Conservation (phyloP, 2,888 invertebrate genomes). For the Brachynemurus nebulosus region DNA sequence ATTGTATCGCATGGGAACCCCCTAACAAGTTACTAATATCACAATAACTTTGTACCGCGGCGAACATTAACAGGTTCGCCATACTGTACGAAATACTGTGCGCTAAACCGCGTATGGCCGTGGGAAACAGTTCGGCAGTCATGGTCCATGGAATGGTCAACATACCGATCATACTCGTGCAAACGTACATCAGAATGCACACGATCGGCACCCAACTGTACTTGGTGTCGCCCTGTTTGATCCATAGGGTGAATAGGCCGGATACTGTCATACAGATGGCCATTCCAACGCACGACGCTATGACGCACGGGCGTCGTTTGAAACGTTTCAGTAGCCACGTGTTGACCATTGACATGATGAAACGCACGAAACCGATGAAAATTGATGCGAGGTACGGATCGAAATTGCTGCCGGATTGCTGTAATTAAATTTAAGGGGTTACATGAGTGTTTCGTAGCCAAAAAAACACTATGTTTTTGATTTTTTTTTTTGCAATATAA, state of each 20-base stretch:
- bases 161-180: conserved; percentile 43
- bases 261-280: conserved; percentile 40
- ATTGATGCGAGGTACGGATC: conserved; percentile 41
- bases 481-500: too few species aligned
- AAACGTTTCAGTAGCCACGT: conserved; percentile 39
- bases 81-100: conserved; percentile 42
- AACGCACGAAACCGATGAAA: conserved; percentile 39
- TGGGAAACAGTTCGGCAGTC: conserved; percentile 47
- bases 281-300: conserved; percentile 40
- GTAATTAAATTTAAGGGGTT: too few species aligned
- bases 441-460: too few species aligned
- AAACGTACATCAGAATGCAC: conserved; percentile 39
- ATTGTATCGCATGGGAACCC: conserved; percentile 38
- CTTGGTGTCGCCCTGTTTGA: conserved; percentile 28
- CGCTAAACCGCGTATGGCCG: conserved; percentile 43
- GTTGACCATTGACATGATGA: conserved; percentile 41
- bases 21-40: conserved; percentile 26
- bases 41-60: conserved; percentile 38
- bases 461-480: too few species aligned
- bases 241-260: conserved; percentile 37
- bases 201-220: conserved; percentile 35
- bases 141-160: conserved; percentile 50
- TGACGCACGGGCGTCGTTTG: conserved; percentile 37
- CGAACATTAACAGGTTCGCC: conserved; percentile 43
- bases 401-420: conserved; percentile 37